Conservation (phyloP, 1,140 invertebrate genomes). For the Cyphomyrmex costatus region DNA sequence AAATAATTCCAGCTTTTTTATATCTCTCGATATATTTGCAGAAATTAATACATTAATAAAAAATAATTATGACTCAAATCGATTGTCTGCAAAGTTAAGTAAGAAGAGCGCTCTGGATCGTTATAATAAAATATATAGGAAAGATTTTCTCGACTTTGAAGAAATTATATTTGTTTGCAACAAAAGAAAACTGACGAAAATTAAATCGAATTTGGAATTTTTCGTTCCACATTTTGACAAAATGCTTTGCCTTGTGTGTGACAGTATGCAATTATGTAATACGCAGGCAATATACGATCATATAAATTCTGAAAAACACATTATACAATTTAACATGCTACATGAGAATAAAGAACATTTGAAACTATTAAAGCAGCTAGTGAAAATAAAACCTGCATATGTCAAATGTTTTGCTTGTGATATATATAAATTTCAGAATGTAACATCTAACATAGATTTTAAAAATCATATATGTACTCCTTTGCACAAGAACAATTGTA, state of each 20-base stretch:
- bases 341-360: conserved; percentile 36
- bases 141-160: neutral
- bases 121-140: conserved; percentile 9
- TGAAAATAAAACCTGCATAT: neutral
- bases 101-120: neutral
- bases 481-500: neutral
- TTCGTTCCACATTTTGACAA: neutral
- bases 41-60: neutral
- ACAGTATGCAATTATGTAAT: neutral
- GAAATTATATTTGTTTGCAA: conserved; percentile 24
- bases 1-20: neutral
- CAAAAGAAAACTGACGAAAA: neutral
- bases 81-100: neutral
- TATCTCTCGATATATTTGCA: neutral
- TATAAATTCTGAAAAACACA: conserved; percentile 41
- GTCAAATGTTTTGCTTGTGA: conserved; percentile 41
- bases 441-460: conserved; percentile 4
- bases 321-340: neutral
- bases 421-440: too few species aligned
- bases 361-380: neutral
- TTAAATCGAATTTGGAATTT: conserved; percentile 8
- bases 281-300: conserved; percentile 65
- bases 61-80: too few species aligned
- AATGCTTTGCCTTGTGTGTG: conserved; percentile 45
- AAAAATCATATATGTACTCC: conserved; percentile 22